Conservation (phyloP, 2,888 invertebrate species). For the Archips crataeganus region DNA sequence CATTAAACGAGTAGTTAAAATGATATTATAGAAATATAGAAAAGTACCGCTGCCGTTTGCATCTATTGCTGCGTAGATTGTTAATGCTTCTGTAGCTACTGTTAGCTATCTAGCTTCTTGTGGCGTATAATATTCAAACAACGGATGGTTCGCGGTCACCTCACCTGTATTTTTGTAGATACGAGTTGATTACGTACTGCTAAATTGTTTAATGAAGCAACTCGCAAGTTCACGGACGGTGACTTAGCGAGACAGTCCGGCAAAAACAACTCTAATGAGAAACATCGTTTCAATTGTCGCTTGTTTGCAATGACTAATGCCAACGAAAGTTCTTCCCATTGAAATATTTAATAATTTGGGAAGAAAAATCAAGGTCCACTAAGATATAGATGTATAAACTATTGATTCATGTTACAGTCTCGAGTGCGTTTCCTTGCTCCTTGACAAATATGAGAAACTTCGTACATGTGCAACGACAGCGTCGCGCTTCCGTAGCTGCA, state of each 20-base stretch:
- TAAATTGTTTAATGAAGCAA: conserved; percentile 22
- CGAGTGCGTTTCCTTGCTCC: neutral
- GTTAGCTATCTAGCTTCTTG: neutral
- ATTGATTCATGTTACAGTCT: neutral
- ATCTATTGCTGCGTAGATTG: conserved; percentile 1
- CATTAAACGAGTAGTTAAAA: neutral
- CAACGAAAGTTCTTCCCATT: neutral
- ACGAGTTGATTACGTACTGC: conserved; percentile 17
- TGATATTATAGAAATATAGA: neutral
- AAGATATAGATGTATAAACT: neutral
- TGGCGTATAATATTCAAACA: neutral
- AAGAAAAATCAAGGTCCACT: neutral
- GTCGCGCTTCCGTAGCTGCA: neutral
- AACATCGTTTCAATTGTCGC: conserved; percentile 4
- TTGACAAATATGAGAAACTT: neutral
- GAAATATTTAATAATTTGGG: neutral
- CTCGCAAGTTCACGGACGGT: conserved; percentile 14
- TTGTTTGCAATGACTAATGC: neutral
- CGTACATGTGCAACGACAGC: neutral
- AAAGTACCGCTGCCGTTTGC: neutral
- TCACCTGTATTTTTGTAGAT: conserved; percentile 20
- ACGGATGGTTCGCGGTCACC: neutral
- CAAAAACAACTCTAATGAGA: conserved; percentile 12
- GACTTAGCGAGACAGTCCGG: neutral
- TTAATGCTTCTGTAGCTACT: neutral